Conservation (phyloP, 2,888 invertebrate genomes). For the Troglohyphantes excavatus region DNA sequence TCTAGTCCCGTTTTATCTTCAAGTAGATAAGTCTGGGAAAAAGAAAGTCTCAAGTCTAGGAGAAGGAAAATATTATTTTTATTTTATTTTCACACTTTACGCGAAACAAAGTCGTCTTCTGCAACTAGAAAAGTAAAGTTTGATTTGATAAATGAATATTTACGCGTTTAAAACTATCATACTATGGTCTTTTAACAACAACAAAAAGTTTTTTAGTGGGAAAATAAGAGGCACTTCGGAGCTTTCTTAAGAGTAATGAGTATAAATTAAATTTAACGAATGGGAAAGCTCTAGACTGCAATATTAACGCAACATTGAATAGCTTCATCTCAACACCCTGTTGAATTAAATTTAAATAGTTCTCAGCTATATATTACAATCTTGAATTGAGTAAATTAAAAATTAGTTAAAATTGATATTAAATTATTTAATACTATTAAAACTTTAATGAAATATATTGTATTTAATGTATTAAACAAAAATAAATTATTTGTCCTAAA, state of each 20-base stretch:
- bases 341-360: too few relatives aligned
- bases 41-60: background rate
- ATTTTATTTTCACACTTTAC: background rate
- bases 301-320: too few relatives aligned
- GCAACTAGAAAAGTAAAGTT: constrained; percentile 1
- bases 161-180: background rate
- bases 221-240: background rate
- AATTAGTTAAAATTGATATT: too few relatives aligned
- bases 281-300: too few relatives aligned
- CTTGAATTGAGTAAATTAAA: too few relatives aligned
- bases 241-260: background rate
- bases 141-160: constrained; percentile 1
- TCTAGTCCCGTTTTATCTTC: background rate
- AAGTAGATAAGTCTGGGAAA: background rate
- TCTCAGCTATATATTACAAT: too few relatives aligned
- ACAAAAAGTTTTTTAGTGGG: background rate
- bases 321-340: background rate
- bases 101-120: background rate
- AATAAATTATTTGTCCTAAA: too few relatives aligned
- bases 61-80: background rate
- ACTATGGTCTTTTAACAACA: background rate
- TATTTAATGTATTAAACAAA: too few relatives aligned
- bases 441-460: too few relatives aligned
- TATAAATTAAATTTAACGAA: too few relatives aligned
- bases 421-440: too few relatives aligned